Percentiles rank a stretch among this genome's conserved stretches.
Evolutionary conservation across 2,797 vertebrate species (phyloP).

Genomic region (Poecilia velifera): DNA sequence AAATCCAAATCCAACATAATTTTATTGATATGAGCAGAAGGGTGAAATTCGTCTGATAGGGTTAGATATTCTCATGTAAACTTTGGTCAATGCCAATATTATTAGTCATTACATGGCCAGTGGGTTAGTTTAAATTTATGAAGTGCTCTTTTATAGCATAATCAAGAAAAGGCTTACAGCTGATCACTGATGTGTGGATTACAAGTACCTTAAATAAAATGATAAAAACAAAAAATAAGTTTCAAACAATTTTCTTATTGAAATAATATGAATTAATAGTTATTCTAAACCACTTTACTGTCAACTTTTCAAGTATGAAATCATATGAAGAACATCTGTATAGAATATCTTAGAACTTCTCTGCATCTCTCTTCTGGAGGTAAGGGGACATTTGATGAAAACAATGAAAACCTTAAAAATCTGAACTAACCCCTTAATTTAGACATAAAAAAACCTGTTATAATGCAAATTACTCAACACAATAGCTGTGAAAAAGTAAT

Average conservation of each 20-base stretch:
- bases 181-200: too few species aligned
- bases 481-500: background rate
- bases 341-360: background rate
- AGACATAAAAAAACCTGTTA: background rate
- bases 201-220: too few species aligned
- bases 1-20: background rate
- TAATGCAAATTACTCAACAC: background rate
- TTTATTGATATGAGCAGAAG: background rate
- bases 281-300: too few species aligned
- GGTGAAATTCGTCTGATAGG: background rate
- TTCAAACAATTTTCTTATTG: too few species aligned
- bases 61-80: background rate
- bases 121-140: background rate
- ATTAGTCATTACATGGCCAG: background rate
- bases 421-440: background rate
- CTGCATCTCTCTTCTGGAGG: background rate
- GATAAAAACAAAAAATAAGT: too few species aligned
- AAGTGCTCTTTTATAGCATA: too few species aligned
- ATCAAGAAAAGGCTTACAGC: too few species aligned
- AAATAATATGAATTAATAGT: too few species aligned
- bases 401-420: background rate
- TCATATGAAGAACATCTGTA: too few species aligned
- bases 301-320: too few species aligned
- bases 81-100: background rate
- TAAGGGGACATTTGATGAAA: background rate